These are phyloP conservation scores for Merluccius polli DNA, from an alignment of 2,797 vertebrate genomes.

Conservation along the genomic window DNA sequence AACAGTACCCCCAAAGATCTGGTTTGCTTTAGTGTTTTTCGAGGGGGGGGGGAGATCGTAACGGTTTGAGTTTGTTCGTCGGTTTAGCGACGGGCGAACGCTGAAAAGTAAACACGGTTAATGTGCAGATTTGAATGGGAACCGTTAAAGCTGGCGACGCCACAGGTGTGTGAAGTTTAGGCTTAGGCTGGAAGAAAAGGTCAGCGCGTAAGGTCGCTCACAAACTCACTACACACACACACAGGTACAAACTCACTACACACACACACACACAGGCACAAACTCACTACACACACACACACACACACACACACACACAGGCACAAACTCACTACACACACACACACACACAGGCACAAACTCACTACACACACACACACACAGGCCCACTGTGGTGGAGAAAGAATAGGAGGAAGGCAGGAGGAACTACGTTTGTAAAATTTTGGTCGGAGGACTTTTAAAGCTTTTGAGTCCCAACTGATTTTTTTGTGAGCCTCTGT, in stretches of 20 bases:
- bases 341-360: too few species aligned
- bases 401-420: too few species aligned
- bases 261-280: conserved; percentile 28
- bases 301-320: conserved; percentile 39
- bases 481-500: too few species aligned
- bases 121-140: not conserved
- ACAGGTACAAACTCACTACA: conserved; percentile 39
- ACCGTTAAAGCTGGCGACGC: conserved; percentile 46
- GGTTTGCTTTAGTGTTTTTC: not conserved
- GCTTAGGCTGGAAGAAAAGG: conserved; percentile 27
- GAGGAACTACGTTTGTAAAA: too few species aligned
- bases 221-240: conserved; percentile 34
- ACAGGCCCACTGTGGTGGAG: too few species aligned
- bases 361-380: too few species aligned
- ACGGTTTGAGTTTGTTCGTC: too few species aligned
- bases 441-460: too few species aligned
- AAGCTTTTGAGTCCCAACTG: too few species aligned
- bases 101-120: conserved; percentile 50
- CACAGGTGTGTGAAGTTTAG: conserved; percentile 48
- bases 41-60: conserved; percentile 36
- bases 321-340: too few species aligned
- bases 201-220: conserved; percentile 27
- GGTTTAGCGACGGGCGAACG: conserved; percentile 20
- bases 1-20: conserved; percentile 50
- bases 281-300: conserved; percentile 46